These are phyloP conservation scores for Sarotherodon lohbergeri DNA, from an alignment of 2,113 vertebrate species.

Conservation along the genomic window DNA sequence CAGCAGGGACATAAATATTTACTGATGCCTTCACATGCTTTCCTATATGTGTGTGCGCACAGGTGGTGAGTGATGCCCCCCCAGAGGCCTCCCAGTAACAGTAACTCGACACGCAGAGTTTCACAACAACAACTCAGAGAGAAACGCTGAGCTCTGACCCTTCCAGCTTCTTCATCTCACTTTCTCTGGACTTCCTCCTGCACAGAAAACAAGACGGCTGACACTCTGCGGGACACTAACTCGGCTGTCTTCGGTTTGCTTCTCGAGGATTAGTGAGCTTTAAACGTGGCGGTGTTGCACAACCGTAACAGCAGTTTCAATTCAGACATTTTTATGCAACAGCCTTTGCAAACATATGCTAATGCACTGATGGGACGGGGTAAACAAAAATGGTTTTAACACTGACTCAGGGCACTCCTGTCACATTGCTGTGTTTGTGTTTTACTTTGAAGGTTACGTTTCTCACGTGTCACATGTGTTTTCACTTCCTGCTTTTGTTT, in stretches of 20 bases:
- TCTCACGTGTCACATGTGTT: background rate
- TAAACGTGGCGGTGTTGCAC: background rate
- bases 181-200: background rate
- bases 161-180: background rate
- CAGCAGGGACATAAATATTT: background rate
- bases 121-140: conserved; percentile 30
- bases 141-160: background rate
- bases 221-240: background rate
- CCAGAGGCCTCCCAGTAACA: conserved; percentile 3
- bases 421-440: background rate
- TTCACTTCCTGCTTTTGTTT: background rate
- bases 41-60: background rate
- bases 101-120: conserved; percentile 53
- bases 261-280: background rate
- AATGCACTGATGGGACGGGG: background rate
- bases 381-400: background rate
- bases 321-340: background rate
- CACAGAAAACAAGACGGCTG: background rate
- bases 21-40: background rate
- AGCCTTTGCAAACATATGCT: background rate
- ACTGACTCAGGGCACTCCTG: background rate
- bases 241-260: background rate
- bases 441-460: background rate
- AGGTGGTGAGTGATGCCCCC: background rate
- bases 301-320: background rate